A percentile compares a stretch with the other conserved stretches of the same genome.
Evolutionary conservation across 2,888 invertebrate genomes (phyloP).

Genomic region (Latrodectus elegans): DNA sequence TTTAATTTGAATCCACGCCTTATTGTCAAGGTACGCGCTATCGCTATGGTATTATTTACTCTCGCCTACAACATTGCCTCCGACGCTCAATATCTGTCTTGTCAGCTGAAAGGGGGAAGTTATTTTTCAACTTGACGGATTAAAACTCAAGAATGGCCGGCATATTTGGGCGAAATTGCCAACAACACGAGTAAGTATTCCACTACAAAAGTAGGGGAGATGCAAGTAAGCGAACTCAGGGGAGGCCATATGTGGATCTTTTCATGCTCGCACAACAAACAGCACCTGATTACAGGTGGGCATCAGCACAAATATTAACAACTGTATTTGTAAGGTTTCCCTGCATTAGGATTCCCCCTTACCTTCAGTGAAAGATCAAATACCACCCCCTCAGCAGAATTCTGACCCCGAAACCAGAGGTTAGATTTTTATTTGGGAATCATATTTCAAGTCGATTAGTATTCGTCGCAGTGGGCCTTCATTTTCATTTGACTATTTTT

Average conservation of each 20-base stretch:
- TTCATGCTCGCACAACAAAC: conserved; percentile 44
- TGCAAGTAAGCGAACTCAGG: conserved; percentile 10
- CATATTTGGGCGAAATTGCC: conserved; percentile 45
- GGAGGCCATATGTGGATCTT: conserved; percentile 41
- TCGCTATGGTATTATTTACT: conserved; percentile 13
- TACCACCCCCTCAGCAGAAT: conserved; percentile 42
- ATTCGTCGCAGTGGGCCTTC: no score
- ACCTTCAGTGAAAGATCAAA: background rate
- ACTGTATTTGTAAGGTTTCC: conserved; percentile 51
- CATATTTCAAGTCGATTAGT: no score
- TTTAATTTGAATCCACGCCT: no score
- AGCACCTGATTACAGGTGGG: conserved; percentile 56
- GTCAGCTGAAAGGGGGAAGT: conserved; percentile 7
- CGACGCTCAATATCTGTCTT: conserved; percentile 38
- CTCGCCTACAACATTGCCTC: conserved; percentile 6
- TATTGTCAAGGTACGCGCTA: no score
- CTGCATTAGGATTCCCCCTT: conserved; percentile 15
- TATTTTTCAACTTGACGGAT: conserved; percentile 36
- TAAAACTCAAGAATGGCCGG: conserved; percentile 42
- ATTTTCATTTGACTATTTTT: no score
- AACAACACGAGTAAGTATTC: conserved; percentile 11
- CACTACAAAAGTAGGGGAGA: conserved; percentile 6
- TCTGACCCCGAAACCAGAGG: background rate
- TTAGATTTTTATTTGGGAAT: no score
- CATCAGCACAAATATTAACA: conserved; percentile 23